Conservation (phyloP, 2,113 vertebrate genomes). For the Tupaia tana region DNA sequence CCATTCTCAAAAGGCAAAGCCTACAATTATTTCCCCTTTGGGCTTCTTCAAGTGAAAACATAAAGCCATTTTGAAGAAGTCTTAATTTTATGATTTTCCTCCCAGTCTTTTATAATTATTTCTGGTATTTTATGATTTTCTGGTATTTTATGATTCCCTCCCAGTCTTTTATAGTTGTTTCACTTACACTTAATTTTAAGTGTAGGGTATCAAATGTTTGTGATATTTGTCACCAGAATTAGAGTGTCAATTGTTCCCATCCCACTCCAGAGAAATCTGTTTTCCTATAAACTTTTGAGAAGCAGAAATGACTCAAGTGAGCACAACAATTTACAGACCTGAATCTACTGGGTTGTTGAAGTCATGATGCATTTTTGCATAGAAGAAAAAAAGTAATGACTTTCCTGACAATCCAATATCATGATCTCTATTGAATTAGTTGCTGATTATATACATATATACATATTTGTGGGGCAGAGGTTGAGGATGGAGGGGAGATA, state of each 20-base stretch:
- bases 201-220: too few relatives aligned
- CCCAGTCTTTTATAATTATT: background rate
- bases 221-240: background rate
- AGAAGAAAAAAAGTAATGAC: too few relatives aligned
- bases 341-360: background rate
- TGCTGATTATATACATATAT: background rate
- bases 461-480: background rate
- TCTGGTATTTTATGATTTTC: too few relatives aligned
- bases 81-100: background rate
- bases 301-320: background rate
- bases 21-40: background rate
- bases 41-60: background rate
- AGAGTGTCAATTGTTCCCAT: background rate
- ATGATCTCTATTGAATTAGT: background rate
- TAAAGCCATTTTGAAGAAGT: background rate
- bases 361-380: too few relatives aligned
- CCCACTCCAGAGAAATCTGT: background rate
- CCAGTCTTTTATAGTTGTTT: background rate
- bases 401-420: too few relatives aligned
- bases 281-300: background rate
- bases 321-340: background rate
- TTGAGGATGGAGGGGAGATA: too few relatives aligned
- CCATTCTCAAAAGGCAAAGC: background rate
- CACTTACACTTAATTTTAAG: background rate
- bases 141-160: background rate